Evolutionary conservation across 2,113 vertebrate genomes (phyloP).

Genomic region (Sceloporus tristichus): DNA sequence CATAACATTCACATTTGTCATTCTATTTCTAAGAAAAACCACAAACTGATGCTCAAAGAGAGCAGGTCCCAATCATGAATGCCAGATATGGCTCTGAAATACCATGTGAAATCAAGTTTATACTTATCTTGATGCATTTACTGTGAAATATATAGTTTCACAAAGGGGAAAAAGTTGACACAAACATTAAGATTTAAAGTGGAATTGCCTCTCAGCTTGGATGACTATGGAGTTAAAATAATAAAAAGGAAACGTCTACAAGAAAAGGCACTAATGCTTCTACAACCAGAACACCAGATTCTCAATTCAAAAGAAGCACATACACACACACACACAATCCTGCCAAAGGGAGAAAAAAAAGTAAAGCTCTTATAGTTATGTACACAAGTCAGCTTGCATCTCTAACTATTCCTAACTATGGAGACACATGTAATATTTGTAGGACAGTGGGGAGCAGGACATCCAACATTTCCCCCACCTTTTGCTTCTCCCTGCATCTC

Average conservation of each 20-base stretch:
- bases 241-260: slow-evolving; percentile 63
- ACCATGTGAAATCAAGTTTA: slow-evolving; percentile 23
- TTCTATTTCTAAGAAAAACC: slow-evolving; percentile 38
- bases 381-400: slow-evolving; percentile 57
- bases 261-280: slow-evolving; percentile 81
- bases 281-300: slow-evolving; percentile 65
- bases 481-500: not conserved
- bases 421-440: not conserved
- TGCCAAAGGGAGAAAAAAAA: slow-evolving; percentile 53
- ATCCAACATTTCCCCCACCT: not conserved
- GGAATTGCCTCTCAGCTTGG: slow-evolving; percentile 61
- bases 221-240: slow-evolving; percentile 70
- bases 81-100: slow-evolving; percentile 52
- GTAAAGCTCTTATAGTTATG: slow-evolving; percentile 35
- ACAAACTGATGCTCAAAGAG: slow-evolving; percentile 49
- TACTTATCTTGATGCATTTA: slow-evolving; percentile 57
- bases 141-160: slow-evolving; percentile 28
- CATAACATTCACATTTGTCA: slow-evolving; percentile 72
- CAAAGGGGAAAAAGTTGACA: slow-evolving; percentile 28
- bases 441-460: not conserved
- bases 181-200: slow-evolving; percentile 59
- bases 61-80: slow-evolving; percentile 53
- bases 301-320: slow-evolving; percentile 32
- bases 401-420: not conserved
- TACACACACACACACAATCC: slow-evolving; percentile 41